Percentiles rank a stretch among this genome's conserved stretches.
phyloP scores from a whole-genome alignment of 2,888 invertebrate genomes.

The Drosophila kambysellisi region DNA sequence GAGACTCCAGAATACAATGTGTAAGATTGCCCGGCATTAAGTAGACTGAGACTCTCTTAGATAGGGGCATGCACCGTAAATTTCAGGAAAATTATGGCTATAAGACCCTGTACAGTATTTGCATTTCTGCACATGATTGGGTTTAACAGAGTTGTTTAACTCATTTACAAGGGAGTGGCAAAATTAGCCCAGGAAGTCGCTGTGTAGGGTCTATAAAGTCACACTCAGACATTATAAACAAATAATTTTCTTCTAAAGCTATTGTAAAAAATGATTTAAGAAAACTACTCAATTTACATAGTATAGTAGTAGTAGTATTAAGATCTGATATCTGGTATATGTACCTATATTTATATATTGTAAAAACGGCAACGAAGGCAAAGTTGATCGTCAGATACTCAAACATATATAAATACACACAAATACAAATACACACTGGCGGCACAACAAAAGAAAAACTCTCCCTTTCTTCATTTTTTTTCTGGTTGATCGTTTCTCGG shows the following conservation, averaged over 20 bases:
- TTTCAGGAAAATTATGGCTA: neutral
- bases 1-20: too few species aligned
- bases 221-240: neutral
- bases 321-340: neutral
- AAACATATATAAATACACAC: neutral
- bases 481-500: conserved; percentile 38
- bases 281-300: neutral
- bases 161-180: neutral
- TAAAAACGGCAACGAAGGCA: neutral
- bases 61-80: too few species aligned
- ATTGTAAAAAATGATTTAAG: neutral
- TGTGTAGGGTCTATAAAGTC: too few species aligned
- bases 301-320: neutral
- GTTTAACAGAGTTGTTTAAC: neutral
- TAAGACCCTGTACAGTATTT: neutral
- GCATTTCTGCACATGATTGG: neutral
- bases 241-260: neutral
- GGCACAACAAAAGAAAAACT: conserved; percentile 60
- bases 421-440: conserved; percentile 3
- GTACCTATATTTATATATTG: neutral
- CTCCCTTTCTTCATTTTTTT: conserved; percentile 58
- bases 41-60: too few species aligned
- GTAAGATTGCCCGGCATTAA: too few species aligned
- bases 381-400: conserved; percentile 1
- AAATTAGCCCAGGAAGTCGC: too few species aligned